These are phyloP conservation scores for Callorhinus ursinus DNA, from an alignment of 2,113 vertebrate species.

Conservation along the genomic window DNA sequence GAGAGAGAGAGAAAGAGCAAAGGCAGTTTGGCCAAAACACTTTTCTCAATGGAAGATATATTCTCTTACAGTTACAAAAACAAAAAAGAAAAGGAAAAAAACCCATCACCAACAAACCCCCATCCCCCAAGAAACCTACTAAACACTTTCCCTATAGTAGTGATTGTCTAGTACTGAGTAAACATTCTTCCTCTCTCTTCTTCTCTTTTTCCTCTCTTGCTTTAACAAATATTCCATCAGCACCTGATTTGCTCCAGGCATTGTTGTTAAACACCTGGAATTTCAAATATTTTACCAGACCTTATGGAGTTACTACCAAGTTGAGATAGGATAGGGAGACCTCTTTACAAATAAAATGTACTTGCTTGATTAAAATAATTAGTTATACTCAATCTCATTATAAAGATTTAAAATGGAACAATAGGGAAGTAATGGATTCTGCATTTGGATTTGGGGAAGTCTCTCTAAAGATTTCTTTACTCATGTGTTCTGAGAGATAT, in stretches of 20 bases:
- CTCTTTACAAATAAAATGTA: neutral
- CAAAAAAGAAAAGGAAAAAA: neutral
- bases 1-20: neutral
- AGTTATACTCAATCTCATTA: neutral
- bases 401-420: neutral
- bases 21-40: neutral
- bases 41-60: neutral
- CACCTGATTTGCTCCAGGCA: neutral
- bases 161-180: neutral
- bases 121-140: neutral
- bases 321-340: neutral
- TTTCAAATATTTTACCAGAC: neutral
- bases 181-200: neutral
- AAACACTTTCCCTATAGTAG: neutral
- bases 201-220: neutral
- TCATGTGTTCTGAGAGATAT: neutral
- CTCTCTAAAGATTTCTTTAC: neutral
- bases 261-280: neutral
- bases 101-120: neutral
- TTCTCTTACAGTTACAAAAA: neutral
- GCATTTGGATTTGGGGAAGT: no score
- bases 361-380: neutral
- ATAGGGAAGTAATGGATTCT: neutral
- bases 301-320: neutral
- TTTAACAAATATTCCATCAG: neutral